Conservation (phyloP, 2,888 invertebrate genomes). For the Acleris cristana region DNA sequence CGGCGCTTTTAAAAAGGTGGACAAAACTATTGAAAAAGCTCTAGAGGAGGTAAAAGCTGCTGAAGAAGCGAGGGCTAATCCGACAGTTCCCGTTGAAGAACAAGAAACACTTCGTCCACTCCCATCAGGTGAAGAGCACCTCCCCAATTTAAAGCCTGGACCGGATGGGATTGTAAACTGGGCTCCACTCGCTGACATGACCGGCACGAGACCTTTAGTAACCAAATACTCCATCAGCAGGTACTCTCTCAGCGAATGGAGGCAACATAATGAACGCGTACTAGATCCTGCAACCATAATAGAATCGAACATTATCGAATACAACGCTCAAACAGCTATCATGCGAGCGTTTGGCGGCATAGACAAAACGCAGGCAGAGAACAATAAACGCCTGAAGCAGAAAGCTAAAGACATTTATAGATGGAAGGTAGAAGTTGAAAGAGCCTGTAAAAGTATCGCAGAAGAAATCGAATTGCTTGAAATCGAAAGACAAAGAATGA, state of each 20-base stretch:
- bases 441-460: slow-evolving; percentile 86
- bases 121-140: slow-evolving; percentile 53
- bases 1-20: slow-evolving; percentile 69
- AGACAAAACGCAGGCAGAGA: slow-evolving; percentile 88
- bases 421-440: slow-evolving; percentile 90
- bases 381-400: slow-evolving; percentile 85
- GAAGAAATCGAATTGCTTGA: slow-evolving; percentile 88
- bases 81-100: slow-evolving; percentile 38
- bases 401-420: slow-evolving; percentile 88
- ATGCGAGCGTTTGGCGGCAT: slow-evolving; percentile 86
- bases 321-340: slow-evolving; percentile 86
- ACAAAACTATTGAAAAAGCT: slow-evolving; percentile 52
- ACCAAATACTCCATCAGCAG: slow-evolving; percentile 90
- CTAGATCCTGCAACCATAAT: slow-evolving; percentile 79
- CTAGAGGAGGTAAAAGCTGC: slow-evolving; percentile 40
- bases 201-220: slow-evolving; percentile 89
- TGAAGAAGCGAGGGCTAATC: background rate
- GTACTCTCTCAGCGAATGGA: slow-evolving; percentile 90
- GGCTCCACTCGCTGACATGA: slow-evolving; percentile 87
- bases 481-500: slow-evolving; percentile 86
- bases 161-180: slow-evolving; percentile 89
- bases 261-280: slow-evolving; percentile 82
- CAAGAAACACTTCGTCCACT: slow-evolving; percentile 40
- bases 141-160: slow-evolving; percentile 82
- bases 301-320: slow-evolving; percentile 83